Base-by-base conservation (phyloP, 37 sponge, comb jelly and placozoan species). In the Haliclona indistincta region DNA sequence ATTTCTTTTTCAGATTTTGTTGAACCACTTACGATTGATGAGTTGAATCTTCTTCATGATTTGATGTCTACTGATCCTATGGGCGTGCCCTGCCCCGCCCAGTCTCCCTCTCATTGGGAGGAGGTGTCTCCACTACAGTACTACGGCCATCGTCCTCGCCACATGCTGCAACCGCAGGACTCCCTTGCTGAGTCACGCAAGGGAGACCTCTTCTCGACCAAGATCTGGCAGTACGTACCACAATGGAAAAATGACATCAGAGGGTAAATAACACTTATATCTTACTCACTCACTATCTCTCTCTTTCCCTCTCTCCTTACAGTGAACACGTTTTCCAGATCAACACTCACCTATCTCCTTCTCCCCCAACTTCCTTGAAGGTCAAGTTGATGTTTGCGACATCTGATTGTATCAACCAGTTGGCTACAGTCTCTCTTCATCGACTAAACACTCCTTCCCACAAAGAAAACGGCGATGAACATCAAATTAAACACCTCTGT, bases 111-210 rank as follows among this genome's bases (percentile, higher is more conserved):
- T 1, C 29, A 70, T 1, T 84, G 84, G 84, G 17, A 11, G 64
- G 78, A 77, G 71, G 71, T 84, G 3, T 49, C 61, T 8, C 64
- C 70, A 44, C 65, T 56, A 25, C 78, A 84, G 78, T 62, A 58
- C n/a, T n/a, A 58, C 28, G 26, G n/a, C 6, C 25, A 58, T 26
- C 11, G 25, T 20, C 60, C 60, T 25, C 13, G 28, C 11, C 60
- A 58, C 60, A 58, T 58, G 60, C 60, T 58, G n/a, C 60, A 58
- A 26, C 11, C 6, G n/a, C 60, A 58, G 60, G 28, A 11, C n/a
- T n/a, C n/a, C 6, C 22, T 6, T 6, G 7, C 60, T 20, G 13
- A 8, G 7, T 11, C 25, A 20, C 6, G 11, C 6, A 58, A 58
- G 7, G 60, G 60, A n/a, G 60, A 58, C 11, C 25, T 58, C 11